These are phyloP conservation scores for Pyrocephalus nanus DNA, from an alignment of 2,797 vertebrate species.

Conservation along the genomic window DNA sequence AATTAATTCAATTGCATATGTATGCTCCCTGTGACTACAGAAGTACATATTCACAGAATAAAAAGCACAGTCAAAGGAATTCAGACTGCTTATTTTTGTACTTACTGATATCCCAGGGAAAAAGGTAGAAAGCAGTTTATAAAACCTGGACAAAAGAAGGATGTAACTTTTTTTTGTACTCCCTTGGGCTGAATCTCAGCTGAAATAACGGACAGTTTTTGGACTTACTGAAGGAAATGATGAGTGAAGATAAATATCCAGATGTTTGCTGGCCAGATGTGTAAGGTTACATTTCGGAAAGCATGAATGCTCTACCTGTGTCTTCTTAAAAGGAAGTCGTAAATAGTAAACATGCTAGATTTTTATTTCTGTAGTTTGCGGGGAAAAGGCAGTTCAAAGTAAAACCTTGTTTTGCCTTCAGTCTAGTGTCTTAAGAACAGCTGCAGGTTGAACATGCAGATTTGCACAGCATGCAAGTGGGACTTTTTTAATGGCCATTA, in stretches of 20 bases:
- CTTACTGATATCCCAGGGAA: constrained; percentile 71
- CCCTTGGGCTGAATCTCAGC: constrained; percentile 74
- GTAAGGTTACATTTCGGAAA: constrained; percentile 77
- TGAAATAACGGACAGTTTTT: constrained; percentile 85
- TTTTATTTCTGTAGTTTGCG: constrained; percentile 34
- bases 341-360: constrained; percentile 74
- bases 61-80: constrained; percentile 55
- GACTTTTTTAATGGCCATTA: background rate
- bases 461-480: background rate
- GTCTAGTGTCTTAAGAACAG: background rate
- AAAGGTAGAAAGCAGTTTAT: constrained; percentile 76
- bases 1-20: constrained; percentile 32
- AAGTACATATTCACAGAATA: constrained; percentile 3
- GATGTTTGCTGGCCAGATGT: constrained; percentile 85
- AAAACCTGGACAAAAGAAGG: constrained; percentile 76
- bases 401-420: background rate
- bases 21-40: constrained; percentile 3
- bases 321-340: constrained; percentile 73
- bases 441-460: background rate
- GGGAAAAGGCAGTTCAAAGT: background rate
- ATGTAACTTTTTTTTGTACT: constrained; percentile 76
- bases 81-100: constrained; percentile 76
- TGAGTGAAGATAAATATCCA: constrained; percentile 85
- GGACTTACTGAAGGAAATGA: constrained; percentile 85
- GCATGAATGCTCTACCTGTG: constrained; percentile 73